Percentiles rank a stretch among this genome's conserved stretches.
Conservation (phyloP, 2,888 invertebrate genomes). For the Ornithoptera priamus region DNA sequence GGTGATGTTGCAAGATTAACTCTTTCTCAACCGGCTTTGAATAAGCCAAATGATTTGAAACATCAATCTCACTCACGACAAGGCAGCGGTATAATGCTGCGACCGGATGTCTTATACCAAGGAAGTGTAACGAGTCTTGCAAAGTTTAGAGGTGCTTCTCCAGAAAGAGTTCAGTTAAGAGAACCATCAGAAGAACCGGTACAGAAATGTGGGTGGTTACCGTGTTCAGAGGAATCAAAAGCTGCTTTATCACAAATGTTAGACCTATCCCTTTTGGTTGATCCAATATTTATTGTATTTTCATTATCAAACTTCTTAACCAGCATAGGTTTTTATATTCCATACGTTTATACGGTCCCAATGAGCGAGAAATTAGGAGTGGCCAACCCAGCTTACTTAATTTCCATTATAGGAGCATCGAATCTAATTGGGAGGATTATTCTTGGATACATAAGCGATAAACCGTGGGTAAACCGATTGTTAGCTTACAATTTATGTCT, state of each 20-base stretch:
- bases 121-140: slow-evolving; percentile 84
- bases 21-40: slow-evolving; percentile 85
- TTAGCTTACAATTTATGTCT: slow-evolving; percentile 94
- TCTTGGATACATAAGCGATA: slow-evolving; percentile 92
- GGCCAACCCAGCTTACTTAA: slow-evolving; percentile 83
- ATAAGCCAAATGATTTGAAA: slow-evolving; percentile 68
- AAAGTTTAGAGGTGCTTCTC: slow-evolving; percentile 71
- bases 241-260: slow-evolving; percentile 90
- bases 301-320: slow-evolving; percentile 96
- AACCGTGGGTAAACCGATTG: slow-evolving; percentile 94
- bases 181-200: slow-evolving; percentile 64
- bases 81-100: slow-evolving; percentile 88
- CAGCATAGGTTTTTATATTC: slow-evolving; percentile 96
- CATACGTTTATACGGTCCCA: slow-evolving; percentile 91
- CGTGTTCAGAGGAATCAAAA: slow-evolving; percentile 85
- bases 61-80: slow-evolving; percentile 60
- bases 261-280: slow-evolving; percentile 90
- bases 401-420: slow-evolving; percentile 91
- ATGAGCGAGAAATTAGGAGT: slow-evolving; percentile 84
- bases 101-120: slow-evolving; percentile 94
- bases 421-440: slow-evolving; percentile 94
- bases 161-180: slow-evolving; percentile 58
- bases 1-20: slow-evolving; percentile 79
- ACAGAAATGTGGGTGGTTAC: slow-evolving; percentile 79
- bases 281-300: slow-evolving; percentile 93